phyloP scores from a whole-genome alignment of 2,888 invertebrate species.

The Oscheius myriophilus region DNA sequence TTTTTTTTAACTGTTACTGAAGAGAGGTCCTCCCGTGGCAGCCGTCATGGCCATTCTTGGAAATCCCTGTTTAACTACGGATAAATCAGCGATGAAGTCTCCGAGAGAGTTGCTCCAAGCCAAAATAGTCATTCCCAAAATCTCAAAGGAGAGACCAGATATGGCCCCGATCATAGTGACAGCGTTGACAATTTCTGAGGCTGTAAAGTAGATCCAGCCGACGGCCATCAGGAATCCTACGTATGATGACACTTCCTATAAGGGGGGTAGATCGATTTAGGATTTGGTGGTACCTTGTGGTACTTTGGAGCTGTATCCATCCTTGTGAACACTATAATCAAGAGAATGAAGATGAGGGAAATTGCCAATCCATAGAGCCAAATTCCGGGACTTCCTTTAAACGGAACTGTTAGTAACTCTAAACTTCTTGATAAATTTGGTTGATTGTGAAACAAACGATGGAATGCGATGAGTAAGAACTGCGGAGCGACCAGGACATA shows the following conservation, averaged over 20 bases:
- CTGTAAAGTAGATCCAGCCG: conserved; percentile 77
- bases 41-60: conserved; percentile 79
- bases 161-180: conserved; percentile 77
- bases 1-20: conserved; percentile 73
- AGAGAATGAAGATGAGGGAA: conserved; percentile 47
- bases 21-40: conserved; percentile 79
- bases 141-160: conserved; percentile 67
- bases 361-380: conserved; percentile 52
- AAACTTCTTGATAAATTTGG: conserved; percentile 19
- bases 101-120: conserved; percentile 79
- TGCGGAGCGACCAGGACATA: conserved; percentile 75
- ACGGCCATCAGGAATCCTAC: conserved; percentile 76
- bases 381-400: conserved; percentile 43
- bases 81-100: conserved; percentile 77
- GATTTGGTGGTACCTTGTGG: not conserved
- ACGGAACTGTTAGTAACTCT: conserved; percentile 36
- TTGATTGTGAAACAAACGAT: conserved; percentile 44
- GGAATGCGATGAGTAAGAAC: conserved; percentile 54
- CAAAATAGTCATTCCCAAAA: conserved; percentile 77
- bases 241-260: conserved; percentile 70
- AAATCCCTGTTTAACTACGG: conserved; percentile 78
- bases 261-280: not conserved
- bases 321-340: conserved; percentile 47
- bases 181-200: conserved; percentile 77
- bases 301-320: conserved; percentile 19